Percentiles rank a stretch among this genome's conserved stretches.
Evolutionary conservation across 1,140 invertebrate species (phyloP).

Genomic region (Chrysomallon squamiferum): DNA sequence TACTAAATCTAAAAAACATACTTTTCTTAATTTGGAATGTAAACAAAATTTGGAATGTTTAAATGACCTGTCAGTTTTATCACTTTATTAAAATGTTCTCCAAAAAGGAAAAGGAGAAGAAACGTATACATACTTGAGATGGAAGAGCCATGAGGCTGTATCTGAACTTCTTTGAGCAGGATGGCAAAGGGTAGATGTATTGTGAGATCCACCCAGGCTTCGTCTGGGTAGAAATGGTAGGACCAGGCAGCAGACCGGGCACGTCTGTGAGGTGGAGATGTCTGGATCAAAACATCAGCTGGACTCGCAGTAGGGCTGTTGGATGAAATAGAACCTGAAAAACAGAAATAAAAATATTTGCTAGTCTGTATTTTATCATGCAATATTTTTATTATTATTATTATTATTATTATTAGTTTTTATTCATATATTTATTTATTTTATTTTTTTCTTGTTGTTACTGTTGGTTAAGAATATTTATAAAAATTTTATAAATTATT

Average conservation of each 20-base stretch:
- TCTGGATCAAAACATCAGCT: constrained; percentile 83
- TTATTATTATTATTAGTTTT: too few relatives aligned
- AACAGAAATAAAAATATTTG: background rate
- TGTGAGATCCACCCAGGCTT: constrained; percentile 84
- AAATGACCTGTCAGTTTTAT: too few relatives aligned
- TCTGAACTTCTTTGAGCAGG: constrained; percentile 84
- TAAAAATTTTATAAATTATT: too few relatives aligned
- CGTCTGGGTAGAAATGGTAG: constrained; percentile 91
- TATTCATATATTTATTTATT: too few relatives aligned
- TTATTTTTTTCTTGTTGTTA: too few relatives aligned
- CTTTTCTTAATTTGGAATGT: too few relatives aligned
- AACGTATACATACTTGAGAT: constrained; percentile 79
- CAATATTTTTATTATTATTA: too few relatives aligned
- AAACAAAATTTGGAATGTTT: too few relatives aligned
- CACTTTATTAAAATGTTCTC: too few relatives aligned
- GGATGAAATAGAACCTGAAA: constrained; percentile 76
- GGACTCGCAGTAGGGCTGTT: constrained; percentile 85
- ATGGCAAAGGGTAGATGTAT: constrained; percentile 89
- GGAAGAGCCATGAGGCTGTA: constrained; percentile 85
- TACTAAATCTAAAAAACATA: too few relatives aligned
- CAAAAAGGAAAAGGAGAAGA: too few relatives aligned
- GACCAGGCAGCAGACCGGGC: constrained; percentile 88
- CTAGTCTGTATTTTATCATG: background rate
- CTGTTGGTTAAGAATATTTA: too few relatives aligned
- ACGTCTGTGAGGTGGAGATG: constrained; percentile 76